Conservation (phyloP, 1,140 invertebrate species). For the Drosophila rhopaloa region DNA sequence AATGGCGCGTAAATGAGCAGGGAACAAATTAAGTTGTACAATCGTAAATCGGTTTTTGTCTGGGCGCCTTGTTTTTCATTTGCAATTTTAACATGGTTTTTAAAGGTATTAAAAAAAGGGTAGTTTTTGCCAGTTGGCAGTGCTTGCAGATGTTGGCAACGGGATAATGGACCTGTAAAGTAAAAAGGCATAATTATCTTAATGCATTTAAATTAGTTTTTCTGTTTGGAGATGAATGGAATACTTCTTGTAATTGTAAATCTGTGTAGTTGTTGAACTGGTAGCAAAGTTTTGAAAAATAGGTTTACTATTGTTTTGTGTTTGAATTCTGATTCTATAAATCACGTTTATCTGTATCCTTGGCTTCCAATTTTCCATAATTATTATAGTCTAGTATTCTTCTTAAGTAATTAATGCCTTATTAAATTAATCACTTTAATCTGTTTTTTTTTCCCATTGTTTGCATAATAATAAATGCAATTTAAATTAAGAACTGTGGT, state of each 20-base stretch:
- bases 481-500: too few relatives aligned
- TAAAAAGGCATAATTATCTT: slow-evolving; percentile 7
- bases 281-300: too few relatives aligned
- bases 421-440: too few relatives aligned
- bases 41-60: slow-evolving; percentile 58
- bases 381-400: too few relatives aligned
- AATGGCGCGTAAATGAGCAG: slow-evolving; percentile 61
- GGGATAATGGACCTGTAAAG: background rate
- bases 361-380: too few relatives aligned
- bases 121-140: background rate
- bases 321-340: too few relatives aligned
- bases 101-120: slow-evolving; percentile 19
- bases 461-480: too few relatives aligned
- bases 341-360: too few relatives aligned
- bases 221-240: background rate
- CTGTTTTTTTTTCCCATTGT: too few relatives aligned
- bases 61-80: slow-evolving; percentile 25
- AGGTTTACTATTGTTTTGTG: too few relatives aligned
- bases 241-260: background rate
- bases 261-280: background rate
- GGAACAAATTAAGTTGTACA: slow-evolving; percentile 53
- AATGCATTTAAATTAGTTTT: slow-evolving; percentile 9
- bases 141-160: background rate
- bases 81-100: slow-evolving; percentile 16
- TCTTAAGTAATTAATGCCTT: too few relatives aligned